These are phyloP conservation scores for Halictus ligatus DNA, from an alignment of 2,888 invertebrate species.

Conservation along the genomic window DNA sequence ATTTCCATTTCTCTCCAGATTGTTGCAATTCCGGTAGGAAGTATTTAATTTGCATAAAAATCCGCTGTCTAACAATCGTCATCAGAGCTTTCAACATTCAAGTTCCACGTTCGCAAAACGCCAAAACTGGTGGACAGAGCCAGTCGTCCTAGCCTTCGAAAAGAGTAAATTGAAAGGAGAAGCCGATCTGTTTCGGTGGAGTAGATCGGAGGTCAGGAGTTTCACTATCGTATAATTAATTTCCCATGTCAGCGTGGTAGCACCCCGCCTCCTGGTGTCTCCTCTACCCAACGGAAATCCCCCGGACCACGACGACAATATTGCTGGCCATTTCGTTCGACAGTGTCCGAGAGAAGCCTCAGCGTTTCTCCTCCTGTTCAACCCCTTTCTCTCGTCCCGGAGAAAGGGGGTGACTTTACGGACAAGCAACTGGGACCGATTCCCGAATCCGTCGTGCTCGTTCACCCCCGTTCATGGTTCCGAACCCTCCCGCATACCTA, in stretches of 20 bases:
- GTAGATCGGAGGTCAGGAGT: constrained; percentile 74
- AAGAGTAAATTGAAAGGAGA: constrained; percentile 24
- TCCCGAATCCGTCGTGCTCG: constrained; percentile 39
- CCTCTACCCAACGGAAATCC: constrained; percentile 75
- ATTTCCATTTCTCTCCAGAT: not conserved
- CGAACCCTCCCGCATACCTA: constrained; percentile 77
- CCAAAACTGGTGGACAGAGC: not conserved
- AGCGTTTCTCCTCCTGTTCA: constrained; percentile 70
- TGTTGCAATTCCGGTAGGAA: not conserved
- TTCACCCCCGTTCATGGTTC: constrained; percentile 18
- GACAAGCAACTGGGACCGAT: constrained; percentile 75
- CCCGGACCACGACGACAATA: constrained; percentile 81
- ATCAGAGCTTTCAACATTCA: not conserved
- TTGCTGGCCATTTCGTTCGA: constrained; percentile 83
- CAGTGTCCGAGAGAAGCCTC: constrained; percentile 77
- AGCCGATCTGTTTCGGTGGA: constrained; percentile 59
- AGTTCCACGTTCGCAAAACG: not conserved
- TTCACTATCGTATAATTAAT: constrained; percentile 84
- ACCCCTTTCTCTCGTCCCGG: constrained; percentile 71
- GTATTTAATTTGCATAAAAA: not conserved
- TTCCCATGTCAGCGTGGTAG: constrained; percentile 81
- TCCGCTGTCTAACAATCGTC: not conserved
- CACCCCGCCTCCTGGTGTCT: constrained; percentile 54
- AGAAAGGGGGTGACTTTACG: constrained; percentile 82
- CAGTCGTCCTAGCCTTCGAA: constrained; percentile 8